These are phyloP conservation scores for Megalops cyprinoides DNA, from an alignment of 2,797 vertebrate genomes.

Conservation along the genomic window DNA sequence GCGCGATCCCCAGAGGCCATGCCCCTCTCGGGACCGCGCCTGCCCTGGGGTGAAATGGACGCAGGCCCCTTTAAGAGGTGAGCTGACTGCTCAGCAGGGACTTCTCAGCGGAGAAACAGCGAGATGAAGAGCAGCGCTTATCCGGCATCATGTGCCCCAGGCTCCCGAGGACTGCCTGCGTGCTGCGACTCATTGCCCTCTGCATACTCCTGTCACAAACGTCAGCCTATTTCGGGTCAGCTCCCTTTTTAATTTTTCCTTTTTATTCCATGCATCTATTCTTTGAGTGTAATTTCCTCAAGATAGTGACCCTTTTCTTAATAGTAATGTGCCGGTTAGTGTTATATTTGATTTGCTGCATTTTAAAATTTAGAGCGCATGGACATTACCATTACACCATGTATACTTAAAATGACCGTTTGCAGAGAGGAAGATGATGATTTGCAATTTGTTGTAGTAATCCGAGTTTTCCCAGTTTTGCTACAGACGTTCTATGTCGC, in stretches of 20 bases:
- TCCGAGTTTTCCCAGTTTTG: neutral
- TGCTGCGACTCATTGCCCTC: conserved; percentile 76
- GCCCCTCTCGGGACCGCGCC: conserved; percentile 61
- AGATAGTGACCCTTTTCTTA: conserved; percentile 7
- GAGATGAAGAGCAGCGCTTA: conserved; percentile 83
- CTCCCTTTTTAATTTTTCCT: conserved; percentile 30
- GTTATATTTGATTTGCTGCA: neutral
- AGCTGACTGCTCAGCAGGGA: conserved; percentile 66
- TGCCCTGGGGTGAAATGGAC: conserved; percentile 53
- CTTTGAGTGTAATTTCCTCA: too few species aligned
- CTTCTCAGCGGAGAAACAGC: conserved; percentile 75
- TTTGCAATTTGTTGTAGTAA: neutral
- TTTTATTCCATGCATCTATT: conserved; percentile 11
- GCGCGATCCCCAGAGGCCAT: conserved; percentile 54
- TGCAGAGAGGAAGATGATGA: neutral
- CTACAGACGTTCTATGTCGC: neutral
- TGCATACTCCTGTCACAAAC: conserved; percentile 78
- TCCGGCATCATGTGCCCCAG: conserved; percentile 87
- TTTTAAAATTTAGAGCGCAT: conserved; percentile 34
- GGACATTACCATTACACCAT: neutral
- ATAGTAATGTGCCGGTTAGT: neutral
- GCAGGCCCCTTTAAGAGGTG: conserved; percentile 69
- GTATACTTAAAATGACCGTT: neutral
- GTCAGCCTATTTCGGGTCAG: conserved; percentile 81
- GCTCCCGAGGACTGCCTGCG: conserved; percentile 80